Evolutionary conservation across 1,140 invertebrate species (phyloP).

Genomic region (Nautilus pompilius): DNA sequence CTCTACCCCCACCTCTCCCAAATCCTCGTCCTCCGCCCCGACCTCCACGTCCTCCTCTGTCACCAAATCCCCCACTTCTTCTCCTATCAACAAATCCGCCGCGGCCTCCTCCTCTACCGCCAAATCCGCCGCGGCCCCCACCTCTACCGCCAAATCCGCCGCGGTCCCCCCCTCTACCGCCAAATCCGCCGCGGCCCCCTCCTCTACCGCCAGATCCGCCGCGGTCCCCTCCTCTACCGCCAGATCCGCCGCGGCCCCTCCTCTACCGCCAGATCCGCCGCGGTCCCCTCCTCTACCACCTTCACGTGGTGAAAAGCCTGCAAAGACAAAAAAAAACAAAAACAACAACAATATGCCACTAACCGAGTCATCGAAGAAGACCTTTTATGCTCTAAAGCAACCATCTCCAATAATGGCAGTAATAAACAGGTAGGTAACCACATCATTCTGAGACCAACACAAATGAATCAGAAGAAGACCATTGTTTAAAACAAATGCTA

Average conservation of each 20-base stretch:
- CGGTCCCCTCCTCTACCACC: constrained; percentile 14
- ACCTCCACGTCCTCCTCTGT: constrained; percentile 52
- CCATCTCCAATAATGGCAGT: no score
- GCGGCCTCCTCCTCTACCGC: background rate
- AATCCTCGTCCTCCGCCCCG: constrained; percentile 18
- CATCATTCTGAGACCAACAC: no score
- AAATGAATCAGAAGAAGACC: no score
- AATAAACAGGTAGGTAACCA: no score
- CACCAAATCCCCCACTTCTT: constrained; percentile 1
- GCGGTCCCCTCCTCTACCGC: background rate
- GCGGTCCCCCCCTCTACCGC: background rate
- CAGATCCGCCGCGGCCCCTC: background rate
- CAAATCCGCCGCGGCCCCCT: constrained; percentile 45
- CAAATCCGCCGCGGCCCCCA: background rate
- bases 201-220: constrained; percentile 25
- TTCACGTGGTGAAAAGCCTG: constrained; percentile 40
- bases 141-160: background rate
- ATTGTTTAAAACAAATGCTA: no score
- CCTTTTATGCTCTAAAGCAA: no score
- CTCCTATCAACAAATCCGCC: background rate
- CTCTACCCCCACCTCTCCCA: constrained; percentile 16
- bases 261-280: background rate
- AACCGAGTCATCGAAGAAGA: no score
- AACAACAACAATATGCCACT: no score
- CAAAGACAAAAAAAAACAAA: constrained; percentile 12